These are phyloP conservation scores for Augochlora pura DNA, from an alignment of 1,140 invertebrate species.

Conservation along the genomic window DNA sequence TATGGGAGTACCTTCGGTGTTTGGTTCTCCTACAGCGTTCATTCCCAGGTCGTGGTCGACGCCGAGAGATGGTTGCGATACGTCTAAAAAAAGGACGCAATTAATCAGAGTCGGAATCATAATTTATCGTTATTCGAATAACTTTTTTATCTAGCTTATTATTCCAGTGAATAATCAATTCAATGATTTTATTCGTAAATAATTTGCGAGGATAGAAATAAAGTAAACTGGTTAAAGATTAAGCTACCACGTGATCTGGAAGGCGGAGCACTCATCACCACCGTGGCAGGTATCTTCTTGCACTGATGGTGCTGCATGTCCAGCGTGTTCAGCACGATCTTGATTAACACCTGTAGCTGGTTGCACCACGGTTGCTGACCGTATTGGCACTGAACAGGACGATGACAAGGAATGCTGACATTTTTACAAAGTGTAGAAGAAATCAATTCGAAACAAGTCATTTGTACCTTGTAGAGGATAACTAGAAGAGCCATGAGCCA, in stretches of 20 bases:
- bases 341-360: conserved; percentile 90
- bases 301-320: conserved; percentile 95
- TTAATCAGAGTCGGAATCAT: too few relatives aligned
- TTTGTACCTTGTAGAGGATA: conserved; percentile 94
- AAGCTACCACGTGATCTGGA: conserved; percentile 86
- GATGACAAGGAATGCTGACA: not conserved
- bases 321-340: conserved; percentile 96
- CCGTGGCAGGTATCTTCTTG: conserved; percentile 88
- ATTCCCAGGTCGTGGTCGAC: conserved; percentile 83
- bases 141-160: too few relatives aligned
- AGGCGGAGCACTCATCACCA: conserved; percentile 85
- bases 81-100: conserved; percentile 78
- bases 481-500: conserved; percentile 97
- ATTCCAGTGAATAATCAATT: too few relatives aligned
- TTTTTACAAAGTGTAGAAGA: not conserved
- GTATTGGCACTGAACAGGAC: conserved; percentile 91
- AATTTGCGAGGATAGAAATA: too few relatives aligned
- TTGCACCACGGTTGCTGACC: conserved; percentile 89
- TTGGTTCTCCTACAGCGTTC: conserved; percentile 77
- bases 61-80: conserved; percentile 87
- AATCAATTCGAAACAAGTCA: not conserved
- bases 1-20: conserved; percentile 77
- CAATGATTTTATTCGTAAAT: too few relatives aligned
- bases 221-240: not conserved
- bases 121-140: too few relatives aligned